A percentile compares a stretch with the other conserved stretches of the same genome.
These are phyloP conservation scores for Drepana arcuata DNA, from an alignment of 1,140 invertebrate species.

Conservation along the genomic window DNA sequence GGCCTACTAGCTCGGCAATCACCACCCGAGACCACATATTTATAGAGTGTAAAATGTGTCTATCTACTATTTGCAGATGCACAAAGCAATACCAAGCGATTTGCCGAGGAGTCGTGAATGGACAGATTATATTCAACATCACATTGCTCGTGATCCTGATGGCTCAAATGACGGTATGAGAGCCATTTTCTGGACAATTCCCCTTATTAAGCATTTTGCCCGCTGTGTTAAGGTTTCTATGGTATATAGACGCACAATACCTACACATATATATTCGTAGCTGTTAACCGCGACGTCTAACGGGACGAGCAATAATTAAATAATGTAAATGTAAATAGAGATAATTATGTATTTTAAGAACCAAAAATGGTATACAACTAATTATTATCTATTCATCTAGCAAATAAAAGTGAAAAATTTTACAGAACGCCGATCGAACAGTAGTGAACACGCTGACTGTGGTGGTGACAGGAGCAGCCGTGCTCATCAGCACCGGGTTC, in stretches of 20 bases:
- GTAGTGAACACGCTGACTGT: constrained; percentile 11
- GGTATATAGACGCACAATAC: not conserved
- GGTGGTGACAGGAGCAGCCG: constrained; percentile 4
- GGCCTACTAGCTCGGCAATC: no score
- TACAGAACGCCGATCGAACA: not conserved
- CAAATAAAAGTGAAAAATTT: not conserved
- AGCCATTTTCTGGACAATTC: not conserved
- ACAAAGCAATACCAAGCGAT: not conserved
- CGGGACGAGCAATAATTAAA: no score
- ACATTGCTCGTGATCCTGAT: constrained; percentile 7
- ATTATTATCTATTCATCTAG: not conserved
- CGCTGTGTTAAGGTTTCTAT: not conserved
- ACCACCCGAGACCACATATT: no score
- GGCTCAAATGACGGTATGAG: constrained; percentile 12
- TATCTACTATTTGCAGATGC: not conserved
- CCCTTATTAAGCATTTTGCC: not conserved
- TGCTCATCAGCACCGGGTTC: constrained; percentile 26
- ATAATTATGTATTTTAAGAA: no score
- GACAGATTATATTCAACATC: constrained; percentile 14
- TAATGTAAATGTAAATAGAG: no score
- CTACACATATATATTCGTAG: not conserved
- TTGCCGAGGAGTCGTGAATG: constrained; percentile 7
- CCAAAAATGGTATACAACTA: no score
- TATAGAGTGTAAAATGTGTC: not conserved
- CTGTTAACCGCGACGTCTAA: not conserved